A percentile compares a stretch with the other conserved stretches of the same genome.
phyloP scores from a whole-genome alignment of 2,888 invertebrate genomes.

The Colostygia pectinataria region DNA sequence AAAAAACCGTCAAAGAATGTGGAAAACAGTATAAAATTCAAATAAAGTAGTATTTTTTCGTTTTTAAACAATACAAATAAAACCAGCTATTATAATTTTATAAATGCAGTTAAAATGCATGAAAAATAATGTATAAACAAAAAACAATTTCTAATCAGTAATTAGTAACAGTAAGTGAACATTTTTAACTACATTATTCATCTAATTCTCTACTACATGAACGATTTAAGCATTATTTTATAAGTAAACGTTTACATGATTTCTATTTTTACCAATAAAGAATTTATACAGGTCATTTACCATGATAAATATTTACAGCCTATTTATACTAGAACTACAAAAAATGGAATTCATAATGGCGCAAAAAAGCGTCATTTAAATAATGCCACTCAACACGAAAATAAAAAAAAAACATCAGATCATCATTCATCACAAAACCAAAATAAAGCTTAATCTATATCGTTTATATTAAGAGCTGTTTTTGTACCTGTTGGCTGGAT shows the following conservation, averaged over 20 bases:
- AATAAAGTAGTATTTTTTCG: not conserved
- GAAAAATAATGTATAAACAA: conserved; percentile 20
- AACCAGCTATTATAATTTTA: conserved; percentile 19
- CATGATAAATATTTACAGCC: conserved; percentile 76
- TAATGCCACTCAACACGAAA: conserved; percentile 41
- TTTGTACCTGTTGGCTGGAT: conserved; percentile 30
- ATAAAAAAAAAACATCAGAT: conserved; percentile 47
- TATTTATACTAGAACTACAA: conserved; percentile 32
- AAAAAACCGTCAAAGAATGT: conserved; percentile 6
- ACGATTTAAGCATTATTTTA: conserved; percentile 67
- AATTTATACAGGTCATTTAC: conserved; percentile 63
- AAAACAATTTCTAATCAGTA: conserved; percentile 33
- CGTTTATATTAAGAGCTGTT: conserved; percentile 34
- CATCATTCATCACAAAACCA: conserved; percentile 53
- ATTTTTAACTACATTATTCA: conserved; percentile 57
- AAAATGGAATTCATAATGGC: conserved; percentile 32
- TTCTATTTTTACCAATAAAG: conserved; percentile 61
- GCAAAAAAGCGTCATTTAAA: conserved; percentile 28
- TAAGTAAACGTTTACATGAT: conserved; percentile 67
- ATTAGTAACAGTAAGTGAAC: conserved; percentile 33
- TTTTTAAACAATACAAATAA: conserved; percentile 3
- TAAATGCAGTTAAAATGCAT: conserved; percentile 41
- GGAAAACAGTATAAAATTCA: not conserved
- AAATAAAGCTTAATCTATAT: conserved; percentile 33
- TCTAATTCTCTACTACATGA: conserved; percentile 78